phyloP scores from a whole-genome alignment of 2,797 vertebrate species.

The Cyprinodon diabolis region DNA sequence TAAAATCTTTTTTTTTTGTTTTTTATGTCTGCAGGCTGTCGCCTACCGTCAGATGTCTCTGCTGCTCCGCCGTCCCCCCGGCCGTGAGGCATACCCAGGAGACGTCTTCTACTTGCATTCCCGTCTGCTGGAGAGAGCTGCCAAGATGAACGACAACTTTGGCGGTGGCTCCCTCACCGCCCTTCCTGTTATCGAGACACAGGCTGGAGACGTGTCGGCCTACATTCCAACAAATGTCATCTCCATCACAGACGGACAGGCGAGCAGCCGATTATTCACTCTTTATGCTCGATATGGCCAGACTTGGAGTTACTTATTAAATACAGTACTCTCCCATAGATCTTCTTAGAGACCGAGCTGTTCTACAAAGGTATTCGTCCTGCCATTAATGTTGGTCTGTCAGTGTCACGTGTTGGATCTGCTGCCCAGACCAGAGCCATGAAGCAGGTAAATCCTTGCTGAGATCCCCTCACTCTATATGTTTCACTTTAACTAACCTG shows the following conservation, averaged over 20 bases:
- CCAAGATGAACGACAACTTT: constrained; percentile 98
- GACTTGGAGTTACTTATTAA: not conserved
- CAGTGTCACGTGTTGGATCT: constrained; percentile 96
- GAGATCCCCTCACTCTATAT: constrained; percentile 31
- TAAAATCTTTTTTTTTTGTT: accelerated
- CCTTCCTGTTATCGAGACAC: constrained; percentile 95
- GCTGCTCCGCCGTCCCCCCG: constrained; percentile 94
- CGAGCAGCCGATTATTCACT: constrained; percentile 40
- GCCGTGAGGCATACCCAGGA: constrained; percentile 96
- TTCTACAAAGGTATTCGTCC: constrained; percentile 99
- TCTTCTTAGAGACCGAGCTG: constrained; percentile 97
- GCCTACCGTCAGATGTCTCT: constrained; percentile 98
- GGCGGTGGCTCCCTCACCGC: constrained; percentile 96
- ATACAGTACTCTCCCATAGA: constrained; percentile 72
- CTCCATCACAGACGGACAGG: constrained; percentile 98
- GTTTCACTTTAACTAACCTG: not conserved
- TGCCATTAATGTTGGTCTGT: constrained; percentile 97
- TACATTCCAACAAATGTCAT: constrained; percentile 99
- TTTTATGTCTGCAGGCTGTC: constrained; percentile 83
- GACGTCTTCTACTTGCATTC: constrained; percentile 99
- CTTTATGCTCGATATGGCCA: not conserved
- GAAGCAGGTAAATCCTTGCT: constrained; percentile 87
- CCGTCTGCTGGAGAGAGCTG: constrained; percentile 94
- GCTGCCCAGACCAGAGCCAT: constrained; percentile 98
- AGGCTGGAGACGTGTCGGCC: constrained; percentile 97